Percentiles rank a stretch among this genome's conserved stretches.
phyloP scores from a whole-genome alignment of 2,888 invertebrate genomes.

The Tetramorium bicarinatum region DNA sequence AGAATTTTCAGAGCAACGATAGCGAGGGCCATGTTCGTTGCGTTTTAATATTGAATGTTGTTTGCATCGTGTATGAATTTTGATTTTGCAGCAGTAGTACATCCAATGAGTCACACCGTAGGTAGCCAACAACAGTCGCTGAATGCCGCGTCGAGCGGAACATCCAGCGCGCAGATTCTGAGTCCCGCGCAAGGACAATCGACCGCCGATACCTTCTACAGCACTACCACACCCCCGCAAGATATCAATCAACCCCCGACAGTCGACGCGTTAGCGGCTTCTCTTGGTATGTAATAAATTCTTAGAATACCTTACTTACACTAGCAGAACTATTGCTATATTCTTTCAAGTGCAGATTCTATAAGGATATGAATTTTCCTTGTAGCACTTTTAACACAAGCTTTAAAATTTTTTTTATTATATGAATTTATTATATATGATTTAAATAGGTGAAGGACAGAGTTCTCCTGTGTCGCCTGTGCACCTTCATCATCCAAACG shows the following conservation, averaged over 20 bases:
- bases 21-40: conserved; percentile 45
- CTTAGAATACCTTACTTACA: not conserved
- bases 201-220: conserved; percentile 82
- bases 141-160: conserved; percentile 79
- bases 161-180: conserved; percentile 80
- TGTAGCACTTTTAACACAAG: not conserved
- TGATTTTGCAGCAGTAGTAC: conserved; percentile 83
- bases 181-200: conserved; percentile 83
- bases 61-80: conserved; percentile 73
- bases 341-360: not conserved
- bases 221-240: conserved; percentile 84
- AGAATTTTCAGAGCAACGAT: conserved; percentile 61
- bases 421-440: conserved; percentile 22
- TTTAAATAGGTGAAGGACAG: conserved; percentile 86
- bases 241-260: conserved; percentile 84
- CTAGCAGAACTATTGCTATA: not conserved
- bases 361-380: not conserved
- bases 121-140: conserved; percentile 83
- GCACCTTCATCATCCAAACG: conserved; percentile 87
- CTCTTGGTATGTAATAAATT: conserved; percentile 77
- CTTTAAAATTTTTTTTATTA: conserved; percentile 8
- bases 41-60: conserved; percentile 61
- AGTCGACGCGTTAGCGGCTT: conserved; percentile 83
- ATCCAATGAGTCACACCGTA: conserved; percentile 84
- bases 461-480: conserved; percentile 87